Evolutionary conservation across 2,888 invertebrate genomes (phyloP), one percentile per base, ranked within the genome.

Genomic region (Drosophila histrio): DNA sequence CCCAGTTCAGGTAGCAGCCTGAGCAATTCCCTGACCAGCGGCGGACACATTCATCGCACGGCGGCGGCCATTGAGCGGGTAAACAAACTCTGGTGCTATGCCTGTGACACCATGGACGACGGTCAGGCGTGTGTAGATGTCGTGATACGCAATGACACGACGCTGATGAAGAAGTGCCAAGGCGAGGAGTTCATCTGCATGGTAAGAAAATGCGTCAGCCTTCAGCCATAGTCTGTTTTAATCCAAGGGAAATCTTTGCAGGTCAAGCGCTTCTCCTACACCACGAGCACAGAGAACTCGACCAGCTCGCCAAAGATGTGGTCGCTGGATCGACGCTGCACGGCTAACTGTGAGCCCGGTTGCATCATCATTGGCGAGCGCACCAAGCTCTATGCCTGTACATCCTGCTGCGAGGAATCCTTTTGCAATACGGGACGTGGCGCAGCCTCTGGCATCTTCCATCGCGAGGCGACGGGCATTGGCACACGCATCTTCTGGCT

Each of bases 301-400:
- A 95, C 95, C 0, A 95, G 96, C 0, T 94, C 94, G 8, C 95
- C 95, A 0, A 95, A 95, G 90, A 94, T 96, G 93, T 97, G 97
- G 97, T 95, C 96, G 0, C 89, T 97, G 60, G 96, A 97, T 90
- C 93, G 97, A 9, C 96, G 96, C 89, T 97, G 97, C 89, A 94
- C 96, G 0, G 95, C 95, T 81, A 95, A 94, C 86, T 97, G 97
- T 91, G 96, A 97, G 79, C 94, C 96, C 0, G 97, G 97, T 9
- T 97, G 97, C 92, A 97, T 97, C 85, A 94, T 97, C 49, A 97
- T 97, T 74, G 97, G 97, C 0, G 97, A 97, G 90, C 92, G 97
- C 47, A 97, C 97, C 4, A 97, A 97, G 89, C 92, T 97, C 1
- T 96, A 96, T 91, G 96, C 97, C 11, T 97, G 97, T 91, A 97